Evolutionary conservation across 2,797 vertebrate genomes (phyloP), one percentile per base, ranked within the genome.

Genomic region (Vespertilio murinus): DNA sequence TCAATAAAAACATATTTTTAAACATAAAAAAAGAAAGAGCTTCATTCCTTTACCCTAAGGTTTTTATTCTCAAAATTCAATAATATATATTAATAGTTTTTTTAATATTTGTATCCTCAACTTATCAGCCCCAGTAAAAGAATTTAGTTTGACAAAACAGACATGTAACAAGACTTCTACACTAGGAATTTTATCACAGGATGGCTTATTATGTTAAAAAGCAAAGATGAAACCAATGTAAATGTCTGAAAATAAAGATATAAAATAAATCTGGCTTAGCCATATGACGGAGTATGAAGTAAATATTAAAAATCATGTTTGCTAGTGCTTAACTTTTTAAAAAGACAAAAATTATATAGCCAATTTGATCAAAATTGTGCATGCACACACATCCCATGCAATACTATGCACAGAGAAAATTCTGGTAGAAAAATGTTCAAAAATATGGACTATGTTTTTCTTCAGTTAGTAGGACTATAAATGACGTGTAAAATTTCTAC

Each of bases 251-350:
- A 40, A 52, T 85, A 65, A 88, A 94, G 83, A 78, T 69, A 35
- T 52, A 25, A 84, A 80, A 80, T 56, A 84, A 88, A 70, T 54
- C 40, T 88, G 16, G 2, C 38, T 69, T 40, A 61, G 22, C 12
- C 54, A 23, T 59, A 45, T 14, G 40, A 80, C 70, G 20, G 23
- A 47, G 6, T 77, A 52, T 71, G 38, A 80, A 84, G 14, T 69
- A 61, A 85, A 84, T 78, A 78, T 45, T 82, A 45, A 89, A 93
- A 85, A 71, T 75, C 38, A 6, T 70, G 54, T 47, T 89, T 81
- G 42, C 30, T 67, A 88, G 83, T 30, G 82, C 45, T 59, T 69
- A 74, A 70, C 56, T 25, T 78, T 33, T 23, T 5, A 30, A 61
- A 89, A 80, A 30, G 7, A n/a, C 11, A 42, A 65, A 86, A 89